Conservation (phyloP, 2,113 vertebrate species). For the Urocitellus parryii region DNA sequence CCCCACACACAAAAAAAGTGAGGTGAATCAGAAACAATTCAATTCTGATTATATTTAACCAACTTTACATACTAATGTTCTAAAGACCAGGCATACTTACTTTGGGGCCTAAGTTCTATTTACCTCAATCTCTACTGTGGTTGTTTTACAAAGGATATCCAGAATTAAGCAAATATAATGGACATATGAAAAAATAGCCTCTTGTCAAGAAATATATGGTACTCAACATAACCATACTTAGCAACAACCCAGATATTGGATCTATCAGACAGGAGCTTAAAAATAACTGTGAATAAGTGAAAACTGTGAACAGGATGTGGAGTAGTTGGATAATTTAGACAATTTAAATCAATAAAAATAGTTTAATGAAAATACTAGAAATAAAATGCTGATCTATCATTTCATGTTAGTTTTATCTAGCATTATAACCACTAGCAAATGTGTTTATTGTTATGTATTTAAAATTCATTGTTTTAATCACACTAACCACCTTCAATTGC, state of each 20-base stretch:
- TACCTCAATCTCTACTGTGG: background rate
- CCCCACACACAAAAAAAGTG: no score
- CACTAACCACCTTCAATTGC: background rate
- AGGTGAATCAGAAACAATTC: background rate
- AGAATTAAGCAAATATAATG: background rate
- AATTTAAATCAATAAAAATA: background rate
- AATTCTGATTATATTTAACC: background rate
- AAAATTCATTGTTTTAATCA: background rate
- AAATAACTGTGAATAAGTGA: background rate
- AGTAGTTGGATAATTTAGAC: background rate
- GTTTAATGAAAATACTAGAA: background rate
- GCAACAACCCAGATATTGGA: background rate
- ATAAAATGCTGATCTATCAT: no score
- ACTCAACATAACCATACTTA: background rate
- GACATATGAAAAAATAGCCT: background rate
- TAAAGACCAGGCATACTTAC: background rate
- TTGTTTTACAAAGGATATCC: background rate
- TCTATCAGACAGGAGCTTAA: background rate
- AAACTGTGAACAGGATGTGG: background rate
- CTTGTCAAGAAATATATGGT: background rate
- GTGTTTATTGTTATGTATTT: background rate
- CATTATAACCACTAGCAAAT: background rate
- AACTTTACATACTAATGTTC: background rate
- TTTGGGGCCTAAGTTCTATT: background rate
- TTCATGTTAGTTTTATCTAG: background rate